Evolutionary conservation across 2,113 vertebrate species (phyloP), one percentile per base, ranked within the genome.

Genomic region (Narcine bancroftii): DNA sequence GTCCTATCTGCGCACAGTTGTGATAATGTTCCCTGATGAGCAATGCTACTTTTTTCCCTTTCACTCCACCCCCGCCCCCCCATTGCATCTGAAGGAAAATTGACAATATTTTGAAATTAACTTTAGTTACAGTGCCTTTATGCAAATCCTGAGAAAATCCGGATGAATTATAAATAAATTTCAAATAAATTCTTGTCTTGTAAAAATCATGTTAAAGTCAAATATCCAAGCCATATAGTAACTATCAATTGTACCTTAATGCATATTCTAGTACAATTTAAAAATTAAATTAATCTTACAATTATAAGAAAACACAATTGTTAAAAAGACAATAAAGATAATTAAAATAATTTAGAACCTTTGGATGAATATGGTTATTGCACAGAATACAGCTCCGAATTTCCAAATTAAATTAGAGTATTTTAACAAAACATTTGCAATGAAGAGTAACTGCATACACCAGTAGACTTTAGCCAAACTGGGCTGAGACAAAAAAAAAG

Each of bases 81-180:
- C n/a, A n/a, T 4, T 69, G 5, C 66, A 33, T 91, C 36, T 21
- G 53, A 87, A 36, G 33, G 9, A 79, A 50, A 50, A 60, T 87
- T 91, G 45, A 89, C n/a, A 69, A 60, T 36, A 63, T 87, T 63
- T 87, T 63, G 81, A 60, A 36, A 15, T 85, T 29, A 83, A 24
- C 3, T 66, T 91, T 69, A 91, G 63, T 91, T 91, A 42, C 42
- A 15, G 89, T 69, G 39, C 89, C 89, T 91, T 89, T 69, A 69
- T 71, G 89, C 63, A 91, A 69, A 91, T 69, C 89, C 89, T 69
- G 89, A 65, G 42, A 89, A 56, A 42, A 60, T 47, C 89, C 71
- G 63, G 89, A 91, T 91, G 63, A 91, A 69, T 69, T 6, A 91
- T 91, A 39, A 6, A 47, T 47, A 24, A 71, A 91, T 39, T 91